Evolutionary conservation across 2,113 vertebrate species (phyloP).

Genomic region (Acrocephalus kingi): DNA sequence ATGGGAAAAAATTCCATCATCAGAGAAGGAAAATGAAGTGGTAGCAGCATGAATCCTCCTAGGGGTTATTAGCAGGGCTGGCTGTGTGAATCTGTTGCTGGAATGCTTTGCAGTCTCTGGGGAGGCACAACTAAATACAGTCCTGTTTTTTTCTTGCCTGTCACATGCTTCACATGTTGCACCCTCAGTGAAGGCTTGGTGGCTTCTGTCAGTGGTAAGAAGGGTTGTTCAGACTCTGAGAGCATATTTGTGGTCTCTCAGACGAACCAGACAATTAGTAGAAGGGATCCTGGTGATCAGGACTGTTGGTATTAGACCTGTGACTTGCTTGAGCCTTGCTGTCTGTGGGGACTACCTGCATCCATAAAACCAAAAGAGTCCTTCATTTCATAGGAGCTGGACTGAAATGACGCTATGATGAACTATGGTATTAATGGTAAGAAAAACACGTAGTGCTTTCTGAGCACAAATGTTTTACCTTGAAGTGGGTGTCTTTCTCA

Average conservation of each 20-base stretch:
- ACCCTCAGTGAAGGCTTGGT: neutral
- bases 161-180: neutral
- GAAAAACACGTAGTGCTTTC: neutral
- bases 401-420: neutral
- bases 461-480: neutral
- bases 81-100: neutral
- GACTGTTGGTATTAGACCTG: neutral
- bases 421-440: neutral
- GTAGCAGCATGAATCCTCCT: neutral
- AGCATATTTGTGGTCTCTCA: neutral
- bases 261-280: neutral
- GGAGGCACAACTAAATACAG: neutral
- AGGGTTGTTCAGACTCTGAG: neutral
- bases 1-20: neutral
- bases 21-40: neutral
- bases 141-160: neutral
- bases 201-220: neutral
- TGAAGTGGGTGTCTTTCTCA: neutral
- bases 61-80: neutral
- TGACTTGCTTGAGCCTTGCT: neutral
- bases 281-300: neutral
- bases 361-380: neutral
- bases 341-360: neutral
- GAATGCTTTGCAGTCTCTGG: neutral
- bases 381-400: neutral